Percentiles rank a stretch among this genome's conserved stretches.
phyloP scores from a whole-genome alignment of 2,888 invertebrate species.

The Acanthoscelides obtectus region DNA sequence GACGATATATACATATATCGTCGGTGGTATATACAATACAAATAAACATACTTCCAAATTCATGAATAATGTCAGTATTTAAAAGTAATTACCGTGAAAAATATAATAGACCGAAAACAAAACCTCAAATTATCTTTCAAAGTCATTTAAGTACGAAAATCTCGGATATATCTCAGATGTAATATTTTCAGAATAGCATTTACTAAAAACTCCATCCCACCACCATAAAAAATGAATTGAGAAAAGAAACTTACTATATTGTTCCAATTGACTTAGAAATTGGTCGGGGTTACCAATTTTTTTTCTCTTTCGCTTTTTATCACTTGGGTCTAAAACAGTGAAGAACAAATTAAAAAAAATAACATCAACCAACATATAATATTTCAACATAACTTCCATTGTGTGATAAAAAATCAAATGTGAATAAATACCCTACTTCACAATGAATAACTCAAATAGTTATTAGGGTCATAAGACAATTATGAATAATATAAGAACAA shows the following conservation, averaged over 20 bases:
- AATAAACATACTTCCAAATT: not conserved
- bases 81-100: not conserved
- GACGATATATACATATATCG: not conserved
- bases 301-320: constrained; percentile 56
- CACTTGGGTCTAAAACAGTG: constrained; percentile 51
- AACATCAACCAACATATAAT: too few species aligned
- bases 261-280: constrained; percentile 48
- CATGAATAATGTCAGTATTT: too few species aligned
- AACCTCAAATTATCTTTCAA: not conserved
- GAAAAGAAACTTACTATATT: constrained; percentile 50
- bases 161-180: not conserved
- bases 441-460: too few species aligned
- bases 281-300: constrained; percentile 52
- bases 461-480: too few species aligned
- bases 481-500: too few species aligned
- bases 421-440: too few species aligned
- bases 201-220: constrained; percentile 12
- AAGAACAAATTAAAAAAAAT: constrained; percentile 10
- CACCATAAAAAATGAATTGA: constrained; percentile 24
- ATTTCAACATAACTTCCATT: too few species aligned
- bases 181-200: not conserved
- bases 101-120: not conserved
- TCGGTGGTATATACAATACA: too few species aligned
- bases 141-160: not conserved
- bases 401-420: too few species aligned